phyloP scores from a whole-genome alignment of 2,888 invertebrate species.

The Rotaria sp. region DNA sequence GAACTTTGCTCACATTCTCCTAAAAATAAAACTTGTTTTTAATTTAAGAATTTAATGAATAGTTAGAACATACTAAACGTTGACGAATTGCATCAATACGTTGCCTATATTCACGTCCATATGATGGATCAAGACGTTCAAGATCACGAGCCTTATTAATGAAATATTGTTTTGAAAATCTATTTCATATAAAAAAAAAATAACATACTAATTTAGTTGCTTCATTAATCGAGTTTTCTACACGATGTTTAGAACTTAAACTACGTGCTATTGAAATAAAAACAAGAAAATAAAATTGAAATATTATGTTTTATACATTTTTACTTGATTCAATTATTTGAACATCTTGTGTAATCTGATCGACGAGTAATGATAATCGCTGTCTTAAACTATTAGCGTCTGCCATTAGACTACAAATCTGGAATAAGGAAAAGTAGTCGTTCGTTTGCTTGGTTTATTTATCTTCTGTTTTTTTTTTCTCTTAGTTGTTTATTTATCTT shows the following conservation, averaged over 20 bases:
- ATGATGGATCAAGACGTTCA: neutral
- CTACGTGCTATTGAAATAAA: neutral
- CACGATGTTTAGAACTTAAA: neutral
- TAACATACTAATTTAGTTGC: neutral
- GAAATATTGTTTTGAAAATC: neutral
- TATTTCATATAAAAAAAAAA: neutral
- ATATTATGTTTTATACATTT: neutral
- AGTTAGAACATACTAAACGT: neutral
- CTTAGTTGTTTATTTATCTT: neutral
- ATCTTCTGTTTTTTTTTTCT: neutral
- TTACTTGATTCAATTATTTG: neutral
- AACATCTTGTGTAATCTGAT: neutral
- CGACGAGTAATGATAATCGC: neutral
- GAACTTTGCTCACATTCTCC: neutral
- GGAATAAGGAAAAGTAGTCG: neutral
- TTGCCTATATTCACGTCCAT: conserved; percentile 11
- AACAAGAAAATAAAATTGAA: neutral
- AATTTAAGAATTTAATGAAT: no score
- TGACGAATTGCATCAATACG: neutral
- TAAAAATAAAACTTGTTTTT: neutral
- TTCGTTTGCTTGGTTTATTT: neutral
- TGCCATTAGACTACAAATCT: neutral
- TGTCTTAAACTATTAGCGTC: conserved; percentile 1
- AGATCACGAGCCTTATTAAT: neutral
- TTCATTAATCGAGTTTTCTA: neutral